Base-by-base conservation (phyloP, 2,113 vertebrate species). In the Hyperoodon ampullatus region DNA sequence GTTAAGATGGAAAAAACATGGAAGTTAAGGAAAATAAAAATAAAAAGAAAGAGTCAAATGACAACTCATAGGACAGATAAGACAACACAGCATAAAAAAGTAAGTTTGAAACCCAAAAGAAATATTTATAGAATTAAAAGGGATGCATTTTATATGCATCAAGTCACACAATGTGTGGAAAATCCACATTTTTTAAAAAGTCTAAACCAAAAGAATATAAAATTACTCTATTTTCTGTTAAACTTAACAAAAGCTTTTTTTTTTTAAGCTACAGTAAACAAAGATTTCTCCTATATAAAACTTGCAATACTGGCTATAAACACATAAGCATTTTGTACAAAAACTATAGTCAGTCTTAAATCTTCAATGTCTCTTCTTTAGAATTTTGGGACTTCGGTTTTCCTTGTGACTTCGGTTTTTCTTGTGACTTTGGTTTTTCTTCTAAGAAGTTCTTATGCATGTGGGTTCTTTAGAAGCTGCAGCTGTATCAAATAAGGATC, bases 1-100 rank as follows among this genome's bases (percentile, higher is more conserved):
- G 97, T 98, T 98, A 98, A 98, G 88, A 97, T 71, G 97, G 93
- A 96, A 96, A 90, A 86, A 97, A 98, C 80, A 96, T 92, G 30
- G 97, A 97, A 98, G 97, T 97, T 93, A 96, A 87, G 66, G 82
- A 88, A 97, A 98, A 97, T 95, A 95, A 97, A 84, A 98, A 97
- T 95, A 95, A 98, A 84, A 98, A 96, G 89, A 88, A 92, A 98
- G 96, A 95, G 94, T 97, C 90, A 98, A 98, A 97, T 97, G 96
- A 97, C 95, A 98, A 93, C 96, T 97, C 81, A 97, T 53, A 97
- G 74, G 96, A 98, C 95, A 98, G 90, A 98, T 93, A 72, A 98
- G 96, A 98, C 92, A 98, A 98, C 95, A 98, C 78, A 95, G 93
- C 89, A 95, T 89, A 15, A 35, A 91, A 53, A 70, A 75, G 14